Percentiles rank a stretch among this genome's conserved stretches.
Evolutionary conservation across 2,888 invertebrate genomes (phyloP).

Genomic region (Dendrolimus houi): DNA sequence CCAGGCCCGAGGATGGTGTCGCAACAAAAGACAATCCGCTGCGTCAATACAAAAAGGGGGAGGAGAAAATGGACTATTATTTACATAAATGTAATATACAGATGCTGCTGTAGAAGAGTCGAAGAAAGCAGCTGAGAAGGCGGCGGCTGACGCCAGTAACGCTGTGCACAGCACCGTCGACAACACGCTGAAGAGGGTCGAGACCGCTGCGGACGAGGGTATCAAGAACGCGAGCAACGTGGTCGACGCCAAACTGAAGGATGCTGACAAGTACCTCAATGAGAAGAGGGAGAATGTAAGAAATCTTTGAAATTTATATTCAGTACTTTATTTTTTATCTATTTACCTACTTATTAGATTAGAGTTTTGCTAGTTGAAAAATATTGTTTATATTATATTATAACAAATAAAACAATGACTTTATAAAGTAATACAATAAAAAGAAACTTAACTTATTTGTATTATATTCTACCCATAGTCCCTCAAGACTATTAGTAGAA

Average conservation of each 20-base stretch:
- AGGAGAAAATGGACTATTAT: not conserved
- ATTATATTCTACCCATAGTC: too few species aligned
- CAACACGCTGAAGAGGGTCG: slow-evolving; percentile 56
- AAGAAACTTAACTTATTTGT: too few species aligned
- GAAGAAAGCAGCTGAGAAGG: slow-evolving; percentile 68
- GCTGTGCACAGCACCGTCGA: slow-evolving; percentile 61
- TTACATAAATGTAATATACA: slow-evolving; percentile 14
- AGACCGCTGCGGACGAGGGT: slow-evolving; percentile 69
- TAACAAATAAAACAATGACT: too few species aligned
- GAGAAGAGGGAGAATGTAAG: slow-evolving; percentile 73
- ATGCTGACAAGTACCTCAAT: slow-evolving; percentile 78
- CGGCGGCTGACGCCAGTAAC: slow-evolving; percentile 63
- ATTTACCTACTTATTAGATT: too few species aligned
- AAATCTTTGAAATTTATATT: not conserved
- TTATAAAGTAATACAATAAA: too few species aligned
- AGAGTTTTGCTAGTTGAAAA: too few species aligned
- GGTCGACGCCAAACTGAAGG: slow-evolving; percentile 78
- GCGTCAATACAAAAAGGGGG: too few species aligned
- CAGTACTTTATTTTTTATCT: too few species aligned
- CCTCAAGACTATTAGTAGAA: too few species aligned
- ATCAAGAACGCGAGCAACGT: slow-evolving; percentile 74
- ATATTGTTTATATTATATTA: too few species aligned
- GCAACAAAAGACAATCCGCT: too few species aligned
- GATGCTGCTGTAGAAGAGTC: slow-evolving; percentile 65
- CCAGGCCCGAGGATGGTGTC: too few species aligned